Evolutionary conservation across 2,797 vertebrate species (phyloP).

Genomic region (Moxostoma hubbsi): DNA sequence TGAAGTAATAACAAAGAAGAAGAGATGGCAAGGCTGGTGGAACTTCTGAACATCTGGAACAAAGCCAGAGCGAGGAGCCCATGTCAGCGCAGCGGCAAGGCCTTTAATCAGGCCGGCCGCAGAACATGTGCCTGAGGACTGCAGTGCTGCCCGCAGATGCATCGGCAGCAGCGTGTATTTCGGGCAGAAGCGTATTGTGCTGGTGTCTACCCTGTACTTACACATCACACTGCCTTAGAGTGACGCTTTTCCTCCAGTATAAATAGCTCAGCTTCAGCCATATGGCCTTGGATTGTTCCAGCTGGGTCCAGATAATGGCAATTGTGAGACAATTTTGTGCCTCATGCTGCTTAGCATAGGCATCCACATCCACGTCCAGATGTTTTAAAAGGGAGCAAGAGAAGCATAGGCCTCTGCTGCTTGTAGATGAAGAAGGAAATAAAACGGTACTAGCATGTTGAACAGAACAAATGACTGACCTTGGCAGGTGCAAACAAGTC

Average conservation of each 20-base stretch:
- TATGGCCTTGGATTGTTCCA: conserved; percentile 63
- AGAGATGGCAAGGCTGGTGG: conserved; percentile 73
- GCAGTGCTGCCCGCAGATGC: conserved; percentile 76
- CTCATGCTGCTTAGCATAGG: not conserved
- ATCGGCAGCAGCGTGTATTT: conserved; percentile 73
- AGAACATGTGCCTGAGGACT: conserved; percentile 79
- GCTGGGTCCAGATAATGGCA: conserved; percentile 38
- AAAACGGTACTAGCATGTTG: not conserved
- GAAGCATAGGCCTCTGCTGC: not conserved
- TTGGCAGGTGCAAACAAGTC: conserved; percentile 24
- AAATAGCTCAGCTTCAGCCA: conserved; percentile 72
- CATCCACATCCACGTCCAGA: conserved; percentile 10
- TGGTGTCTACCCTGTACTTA: conserved; percentile 79
- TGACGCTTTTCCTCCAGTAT: conserved; percentile 72
- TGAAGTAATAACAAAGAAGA: conserved; percentile 74
- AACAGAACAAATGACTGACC: conserved; percentile 9
- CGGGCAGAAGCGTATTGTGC: conserved; percentile 78
- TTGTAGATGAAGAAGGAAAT: not conserved
- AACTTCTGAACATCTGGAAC: conserved; percentile 76
- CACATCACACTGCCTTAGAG: conserved; percentile 67
- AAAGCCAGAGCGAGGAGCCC: conserved; percentile 72
- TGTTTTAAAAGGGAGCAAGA: conserved; percentile 7
- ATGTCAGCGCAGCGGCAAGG: conserved; percentile 79
- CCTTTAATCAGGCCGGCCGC: conserved; percentile 82
- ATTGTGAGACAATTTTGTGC: conserved; percentile 27